Evolutionary conservation across 2,797 vertebrate species (phyloP), one percentile per base, ranked within the genome.

Genomic region (Cichlasoma orientale): DNA sequence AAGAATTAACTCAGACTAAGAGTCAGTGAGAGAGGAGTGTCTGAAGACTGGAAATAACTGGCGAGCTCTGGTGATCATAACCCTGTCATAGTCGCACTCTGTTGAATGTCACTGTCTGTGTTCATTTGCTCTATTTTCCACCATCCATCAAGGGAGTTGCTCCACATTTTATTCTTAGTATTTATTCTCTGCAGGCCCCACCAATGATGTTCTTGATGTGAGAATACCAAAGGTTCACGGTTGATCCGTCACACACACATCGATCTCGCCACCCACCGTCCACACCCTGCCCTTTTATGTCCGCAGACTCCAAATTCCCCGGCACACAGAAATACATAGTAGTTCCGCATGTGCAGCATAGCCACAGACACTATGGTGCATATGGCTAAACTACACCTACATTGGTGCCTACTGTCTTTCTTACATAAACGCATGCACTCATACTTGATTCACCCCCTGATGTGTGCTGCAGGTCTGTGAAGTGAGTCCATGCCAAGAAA

Each of bases 141-240:
- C 85, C 76, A 54, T 84, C 79, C 89, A 78, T 81, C 93, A 47
- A 69, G 93, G 95, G 95, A 95, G 90, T 88, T 85, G 91, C 82
- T 93, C 95, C 89, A 95, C 88, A 95, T 95, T 92, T 95, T 96
- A 95, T 96, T 96, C 90, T 95, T 95, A 94, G 93, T 84, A 72
- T 90, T 91, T 88, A 70, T 85, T 86, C 90, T 90, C 87, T 91
- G 78, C 66, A 78, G 88, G 82, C 79, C 77, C 75, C 75, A 66
- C 58, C 53, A 58, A 84, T 89, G 86, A 93, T 91, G 88, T 85
- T 88, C 90, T 91, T 86, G 85, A 92, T 92, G 89, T 86, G 87
- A 86, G 90, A 92, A 87, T 85, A 84, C 78, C 89, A 89, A 89
- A 88, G 76, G 86, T 89, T 85, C 85, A 88, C 38, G 74, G 83